Base-by-base conservation (phyloP, 2,888 invertebrate species). In the Drosophila kanekoi region DNA sequence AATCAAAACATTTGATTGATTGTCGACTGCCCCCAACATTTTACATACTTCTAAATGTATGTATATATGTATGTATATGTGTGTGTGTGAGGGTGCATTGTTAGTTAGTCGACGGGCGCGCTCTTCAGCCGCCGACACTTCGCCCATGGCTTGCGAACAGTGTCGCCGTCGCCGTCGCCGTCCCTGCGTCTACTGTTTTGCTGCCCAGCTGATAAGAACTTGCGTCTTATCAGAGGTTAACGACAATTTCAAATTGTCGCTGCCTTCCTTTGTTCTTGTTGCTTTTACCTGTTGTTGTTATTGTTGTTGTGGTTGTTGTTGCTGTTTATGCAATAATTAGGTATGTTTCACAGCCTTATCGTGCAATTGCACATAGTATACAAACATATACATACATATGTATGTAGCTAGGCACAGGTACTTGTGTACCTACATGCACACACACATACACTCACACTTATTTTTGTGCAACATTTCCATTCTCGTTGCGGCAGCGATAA, bases 1-100 rank as follows among this genome's bases (percentile, higher is more conserved):
- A 68, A 75, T 75, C 71, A 70, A 71, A 71, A 62, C 73, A 77
- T 77, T 71, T 77, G 77, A 77, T 77, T 77, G 77, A 77, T 77
- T 71, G 74, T 49, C 54, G 61, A 53, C 76, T 71, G 52, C 41
- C 58, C 51, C 43, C 54, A 57, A 66, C 54, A 62, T 72, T 62
- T 47, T 13, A 45, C 41, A 32, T 35, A n/a, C 40, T 35, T 16
- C 0, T 32, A 4, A 28, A 51, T n/a, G 4, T 28, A 44, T 14
- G 0, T 43, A 9, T 23, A 13, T 32, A n/a, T 40, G 4, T 16
- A 32, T 51, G 13, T 45, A 16, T 44, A 11, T 23, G 11, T 23
- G 38, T 41, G 23, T 18, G 23, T 41, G 9, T 33, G 23, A 35
- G 33, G 40, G 45, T 32, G 23, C 14, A 11, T 11, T 61, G 18